Percentiles rank a stretch among this genome's conserved stretches.
Conservation (phyloP, 2,113 vertebrate genomes). For the Garra rufa region DNA sequence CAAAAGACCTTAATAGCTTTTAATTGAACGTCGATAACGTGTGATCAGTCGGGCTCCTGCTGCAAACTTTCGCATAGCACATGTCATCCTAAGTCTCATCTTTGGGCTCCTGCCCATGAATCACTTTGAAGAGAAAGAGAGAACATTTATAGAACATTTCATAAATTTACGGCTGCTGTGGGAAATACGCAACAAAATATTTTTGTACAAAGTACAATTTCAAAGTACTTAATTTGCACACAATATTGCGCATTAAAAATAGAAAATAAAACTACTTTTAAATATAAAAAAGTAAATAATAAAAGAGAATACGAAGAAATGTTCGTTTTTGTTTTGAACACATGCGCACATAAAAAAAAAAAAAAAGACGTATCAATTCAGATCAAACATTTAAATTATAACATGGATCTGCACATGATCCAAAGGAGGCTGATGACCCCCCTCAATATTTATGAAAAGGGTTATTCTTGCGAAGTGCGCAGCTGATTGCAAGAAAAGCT, state of each 20-base stretch:
- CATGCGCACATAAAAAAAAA: not conserved
- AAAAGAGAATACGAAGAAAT: not conserved
- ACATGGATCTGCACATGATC: conserved; percentile 35
- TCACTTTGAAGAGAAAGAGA: not conserved
- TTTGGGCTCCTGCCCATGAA: conserved; percentile 1
- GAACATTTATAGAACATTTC: not conserved
- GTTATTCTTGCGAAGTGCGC: conserved; percentile 82
- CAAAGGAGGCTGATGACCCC: conserved; percentile 55
- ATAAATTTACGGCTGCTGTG: not conserved
- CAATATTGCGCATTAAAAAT: not conserved
- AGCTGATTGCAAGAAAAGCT: conserved; percentile 80
- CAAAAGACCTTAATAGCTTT: conserved; percentile 83
- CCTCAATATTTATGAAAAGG: conserved; percentile 61
- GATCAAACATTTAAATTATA: conserved; percentile 24
- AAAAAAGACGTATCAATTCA: not conserved
- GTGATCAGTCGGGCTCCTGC: conserved; percentile 67
- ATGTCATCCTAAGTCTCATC: conserved; percentile 65
- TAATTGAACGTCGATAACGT: conserved; percentile 84
- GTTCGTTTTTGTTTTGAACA: not conserved
- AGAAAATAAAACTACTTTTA: not conserved
- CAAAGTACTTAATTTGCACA: not conserved
- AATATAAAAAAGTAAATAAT: not conserved
- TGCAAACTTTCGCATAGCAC: conserved; percentile 72
- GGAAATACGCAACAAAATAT: not conserved
- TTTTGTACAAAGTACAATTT: not conserved